Evolutionary conservation across 2,113 vertebrate genomes (phyloP), one percentile per base, ranked within the genome.

Genomic region (Phalacrocorax brasilianus): DNA sequence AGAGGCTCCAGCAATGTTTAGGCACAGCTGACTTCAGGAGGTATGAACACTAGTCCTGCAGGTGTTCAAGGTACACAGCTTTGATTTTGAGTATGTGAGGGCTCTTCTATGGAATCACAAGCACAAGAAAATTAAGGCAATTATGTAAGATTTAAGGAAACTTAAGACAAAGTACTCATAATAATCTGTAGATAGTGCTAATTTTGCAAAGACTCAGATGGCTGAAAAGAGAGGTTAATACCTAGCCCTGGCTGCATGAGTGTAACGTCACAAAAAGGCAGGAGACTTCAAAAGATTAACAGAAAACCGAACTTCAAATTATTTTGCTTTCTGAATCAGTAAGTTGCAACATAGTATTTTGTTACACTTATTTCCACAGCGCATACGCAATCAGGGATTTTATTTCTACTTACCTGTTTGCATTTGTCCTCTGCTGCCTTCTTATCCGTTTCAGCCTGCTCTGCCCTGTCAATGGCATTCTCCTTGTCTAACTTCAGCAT

Each of bases 401-500:
- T 72, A 63, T 91, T 93, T 50, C 19, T 33, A 22, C 98, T 98
- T 98, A 99, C 99, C 99, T 98, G 99, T 79, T 99, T 99, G 98
- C 98, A 98, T 98, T 99, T 99, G 94, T 99, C 99, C 96, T 99
- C 99, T 0, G 99, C 98, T 6, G 98, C 98, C 70, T 99, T 99
- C 97, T 99, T 98, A 86, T 99, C 99, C 0, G 98, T 97, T 96
- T 99, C 99, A 2, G 99, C 98, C 97, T 99, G 99, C 82, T 99
- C 99, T 0, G 99, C 99, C 22, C 99, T 97, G 97, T 99, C 99
- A 9, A 99, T 98, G 97, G 99, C 99, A 2, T 99, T 99, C 98
- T 99, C 99, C 97, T 99, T 99, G 98, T 99, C 99, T 96, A 99
- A 44, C 96, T 99, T 99, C 95, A 99, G 97, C 99, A 99, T 35